phyloP scores from a whole-genome alignment of 2,797 vertebrate species.

The Ciconia nigra region DNA sequence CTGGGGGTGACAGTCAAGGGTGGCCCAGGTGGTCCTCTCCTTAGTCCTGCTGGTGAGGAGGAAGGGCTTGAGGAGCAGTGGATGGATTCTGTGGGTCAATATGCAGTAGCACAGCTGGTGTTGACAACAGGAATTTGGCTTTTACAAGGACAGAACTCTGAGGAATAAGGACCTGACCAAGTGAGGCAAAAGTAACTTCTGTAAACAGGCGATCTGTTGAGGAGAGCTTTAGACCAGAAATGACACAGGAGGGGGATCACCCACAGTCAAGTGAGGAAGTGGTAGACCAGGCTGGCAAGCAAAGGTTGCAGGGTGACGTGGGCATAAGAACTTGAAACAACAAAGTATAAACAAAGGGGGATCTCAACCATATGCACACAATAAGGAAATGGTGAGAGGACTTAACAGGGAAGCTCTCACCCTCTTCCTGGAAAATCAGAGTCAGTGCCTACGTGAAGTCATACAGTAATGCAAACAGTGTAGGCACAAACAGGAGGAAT shows the following conservation, averaged over 20 bases:
- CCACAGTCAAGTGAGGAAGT: background rate
- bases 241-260: background rate
- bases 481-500: background rate
- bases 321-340: background rate
- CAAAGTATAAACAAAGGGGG: background rate
- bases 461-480: background rate
- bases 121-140: background rate
- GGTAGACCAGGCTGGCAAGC: background rate
- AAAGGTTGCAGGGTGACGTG: background rate
- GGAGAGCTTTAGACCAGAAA: background rate
- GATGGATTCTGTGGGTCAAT: background rate
- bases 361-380: no score
- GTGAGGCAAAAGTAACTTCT: background rate
- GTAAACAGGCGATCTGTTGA: background rate
- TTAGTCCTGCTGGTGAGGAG: background rate
- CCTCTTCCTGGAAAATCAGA: background rate
- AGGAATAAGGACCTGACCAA: background rate
- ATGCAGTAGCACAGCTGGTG: no score
- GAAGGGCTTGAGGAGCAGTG: background rate
- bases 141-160: background rate
- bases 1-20: background rate
- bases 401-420: accelerated
- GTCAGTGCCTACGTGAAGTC: background rate
- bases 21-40: background rate
- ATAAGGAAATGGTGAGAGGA: background rate